Evolutionary conservation across 2,113 vertebrate genomes (phyloP), one percentile per base, ranked within the genome.

Genomic region (Chamaetylas fuelleborni): DNA sequence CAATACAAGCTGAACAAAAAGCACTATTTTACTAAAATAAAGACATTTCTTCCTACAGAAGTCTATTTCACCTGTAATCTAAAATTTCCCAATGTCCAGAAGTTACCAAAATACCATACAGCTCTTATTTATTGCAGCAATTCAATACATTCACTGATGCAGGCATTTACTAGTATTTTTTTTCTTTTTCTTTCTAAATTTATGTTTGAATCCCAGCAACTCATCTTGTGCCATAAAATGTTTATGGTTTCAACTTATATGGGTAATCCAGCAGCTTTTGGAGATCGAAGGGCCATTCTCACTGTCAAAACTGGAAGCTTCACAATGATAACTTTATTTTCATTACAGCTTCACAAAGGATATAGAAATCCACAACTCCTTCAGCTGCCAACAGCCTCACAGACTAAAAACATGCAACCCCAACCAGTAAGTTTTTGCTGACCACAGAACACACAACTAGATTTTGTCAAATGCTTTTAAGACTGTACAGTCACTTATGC

Each of bases 281-380:
- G 81, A 94, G 76, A 96, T 78, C 22, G 15, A 91, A 77, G 26
- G 92, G 54, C 66, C 91, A 38, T 87, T 97, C 88, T 81, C 69
- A 86, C 42, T 86, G 62, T 83, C 79, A 97, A 84, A 96, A 85
- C 69, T 31, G 19, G 61, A 93, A 94, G 50, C 58, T 95, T 92
- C 93, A 86, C 33, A 76, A 78, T 23, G 19, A 91, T 9, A 89
- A 69, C 88, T 96, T 95, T 48, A 88, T 88, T 91, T 95, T 93
- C 92, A 91, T 71, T 71, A 88, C 57, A 36, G 69, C 65, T 92
- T 94, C 77, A 94, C 84, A 94, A 38, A 78, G 80, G 40, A 67
- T n/a, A 47, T 0, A 82, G 60, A 88, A 92, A 86, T 26, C 53
- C 36, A 19, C 58, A 86, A 80, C 34, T 69, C 56, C 50, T 45